phyloP scores from a whole-genome alignment of 2,797 vertebrate species.

The Notoglanidium macrostoma region DNA sequence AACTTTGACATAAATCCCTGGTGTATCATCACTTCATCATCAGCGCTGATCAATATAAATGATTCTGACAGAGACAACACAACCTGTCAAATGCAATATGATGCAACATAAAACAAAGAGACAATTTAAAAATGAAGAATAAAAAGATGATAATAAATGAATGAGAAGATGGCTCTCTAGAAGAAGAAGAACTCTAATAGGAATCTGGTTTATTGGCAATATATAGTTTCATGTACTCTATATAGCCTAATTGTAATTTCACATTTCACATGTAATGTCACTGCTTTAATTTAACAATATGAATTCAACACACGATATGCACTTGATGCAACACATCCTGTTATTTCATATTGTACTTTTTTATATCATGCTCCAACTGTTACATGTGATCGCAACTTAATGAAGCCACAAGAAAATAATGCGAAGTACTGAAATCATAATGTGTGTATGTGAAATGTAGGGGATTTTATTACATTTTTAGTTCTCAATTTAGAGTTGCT shows the following conservation, averaged over 20 bases:
- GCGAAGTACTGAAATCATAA: neutral
- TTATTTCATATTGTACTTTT: neutral
- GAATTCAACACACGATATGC: neutral
- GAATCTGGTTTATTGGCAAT: neutral
- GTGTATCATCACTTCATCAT: constrained; percentile 27
- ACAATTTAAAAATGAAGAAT: neutral
- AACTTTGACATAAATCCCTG: constrained; percentile 19
- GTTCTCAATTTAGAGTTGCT: neutral
- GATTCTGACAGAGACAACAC: constrained; percentile 31
- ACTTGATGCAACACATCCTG: neutral
- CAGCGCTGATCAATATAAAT: constrained; percentile 23
- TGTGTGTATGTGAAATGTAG: neutral
- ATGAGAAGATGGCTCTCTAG: neutral
- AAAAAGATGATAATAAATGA: neutral
- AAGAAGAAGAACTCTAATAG: neutral
- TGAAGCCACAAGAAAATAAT: neutral
- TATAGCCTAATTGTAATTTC: neutral
- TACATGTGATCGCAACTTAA: neutral
- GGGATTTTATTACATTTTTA: neutral
- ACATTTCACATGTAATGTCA: neutral
- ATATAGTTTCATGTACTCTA: neutral
- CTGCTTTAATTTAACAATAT: neutral
- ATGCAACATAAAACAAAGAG: constrained; percentile 14
- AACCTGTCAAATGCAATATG: constrained; percentile 14
- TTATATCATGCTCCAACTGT: neutral